Evolutionary conservation across 2,888 invertebrate genomes (phyloP).

Genomic region (Philereme vetulata): DNA sequence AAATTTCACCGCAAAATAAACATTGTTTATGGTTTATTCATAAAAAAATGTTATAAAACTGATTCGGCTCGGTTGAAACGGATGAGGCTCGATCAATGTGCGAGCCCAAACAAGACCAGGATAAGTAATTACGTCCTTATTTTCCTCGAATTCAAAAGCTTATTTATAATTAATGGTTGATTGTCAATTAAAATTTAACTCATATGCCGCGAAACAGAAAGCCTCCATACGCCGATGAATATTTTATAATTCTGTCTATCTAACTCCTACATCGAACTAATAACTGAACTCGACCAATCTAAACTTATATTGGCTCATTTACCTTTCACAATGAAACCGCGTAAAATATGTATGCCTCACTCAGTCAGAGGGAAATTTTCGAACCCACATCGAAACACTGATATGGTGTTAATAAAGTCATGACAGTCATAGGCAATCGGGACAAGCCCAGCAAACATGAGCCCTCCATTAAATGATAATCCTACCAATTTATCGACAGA

Average conservation of each 20-base stretch:
- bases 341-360: constrained; percentile 63
- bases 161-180: constrained; percentile 59
- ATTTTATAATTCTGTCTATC: constrained; percentile 66
- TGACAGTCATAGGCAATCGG: constrained; percentile 78
- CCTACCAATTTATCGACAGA: constrained; percentile 80
- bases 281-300: constrained; percentile 63
- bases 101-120: background rate
- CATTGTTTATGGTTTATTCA: constrained; percentile 16
- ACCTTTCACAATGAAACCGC: constrained; percentile 65
- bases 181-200: constrained; percentile 63
- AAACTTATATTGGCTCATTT: constrained; percentile 66
- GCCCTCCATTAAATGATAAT: constrained; percentile 84
- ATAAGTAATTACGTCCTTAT: constrained; percentile 11
- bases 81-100: background rate
- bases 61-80: too few species aligned
- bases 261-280: constrained; percentile 66
- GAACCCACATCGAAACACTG: constrained; percentile 60
- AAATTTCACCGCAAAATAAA: constrained; percentile 26
- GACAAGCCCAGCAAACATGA: constrained; percentile 80
- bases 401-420: constrained; percentile 81
- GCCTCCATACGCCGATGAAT: constrained; percentile 61
- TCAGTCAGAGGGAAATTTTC: constrained; percentile 60
- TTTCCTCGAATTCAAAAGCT: constrained; percentile 28
- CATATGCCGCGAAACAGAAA: constrained; percentile 62
- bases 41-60: constrained; percentile 6